Base-by-base conservation (phyloP, 2,888 invertebrate species). In the Nysson spinosus region DNA sequence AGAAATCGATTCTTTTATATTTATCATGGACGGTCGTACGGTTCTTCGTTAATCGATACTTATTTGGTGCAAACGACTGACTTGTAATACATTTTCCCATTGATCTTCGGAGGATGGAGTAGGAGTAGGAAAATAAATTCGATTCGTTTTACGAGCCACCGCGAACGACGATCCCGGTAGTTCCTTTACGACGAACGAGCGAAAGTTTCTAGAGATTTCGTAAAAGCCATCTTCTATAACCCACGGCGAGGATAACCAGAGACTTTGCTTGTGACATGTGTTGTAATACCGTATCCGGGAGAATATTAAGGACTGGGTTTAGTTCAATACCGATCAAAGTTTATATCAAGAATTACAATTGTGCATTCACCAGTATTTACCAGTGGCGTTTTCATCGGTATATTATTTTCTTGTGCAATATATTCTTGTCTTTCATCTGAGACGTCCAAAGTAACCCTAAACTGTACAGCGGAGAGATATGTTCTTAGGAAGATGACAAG, bases 201-300 rank as follows among this genome's bases (percentile, higher is more conserved):
- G 67, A 67, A 73, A 75, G 51, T 75, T 46, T 39, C 52, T 28
- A 4, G 34, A n/a, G 50, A 63, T 73, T 67, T 75, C 75, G 63
- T 57, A 49, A 63, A 64, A 46, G 39, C 37, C 47, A 58, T 56
- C 55, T 35, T 50, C 65, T 40, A 14, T 44, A 44, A 58, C 49
- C 52, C 51, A 14, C 22, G 40, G 12, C 40, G 39, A 14, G 35
- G 46, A 39, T 28, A 28, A 14, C 28, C 17, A 28, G 30, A 30
- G 46, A 32, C 28, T 35, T 20, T 12, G 19, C 42, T 14, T 34
- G 49, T 24, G 52, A 57, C 66, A 37, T 32, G 51, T 56, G 55
- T 52, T 28, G 47, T 43, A 66, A 66, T 30, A 26, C 28, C 5
- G 20, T 5, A 49, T 22, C 24, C 9, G 4, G 1, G 34, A 7